phyloP scores from a whole-genome alignment of 2,888 invertebrate species.

The Rhopalosiphum nymphaeae region DNA sequence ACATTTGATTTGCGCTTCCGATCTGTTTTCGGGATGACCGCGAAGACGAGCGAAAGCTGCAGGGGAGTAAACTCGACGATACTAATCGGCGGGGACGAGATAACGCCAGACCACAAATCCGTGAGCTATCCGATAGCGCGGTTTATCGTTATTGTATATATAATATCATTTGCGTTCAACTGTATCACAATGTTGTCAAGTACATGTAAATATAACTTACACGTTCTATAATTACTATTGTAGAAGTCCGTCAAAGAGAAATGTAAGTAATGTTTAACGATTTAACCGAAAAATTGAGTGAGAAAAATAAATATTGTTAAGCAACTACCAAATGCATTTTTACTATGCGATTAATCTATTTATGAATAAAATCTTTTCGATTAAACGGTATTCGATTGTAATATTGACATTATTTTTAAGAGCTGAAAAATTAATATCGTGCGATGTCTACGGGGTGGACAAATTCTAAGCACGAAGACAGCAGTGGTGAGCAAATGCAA shows the following conservation, averaged over 20 bases:
- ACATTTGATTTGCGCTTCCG: conserved; percentile 1
- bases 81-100: not conserved
- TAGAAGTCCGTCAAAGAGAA: not conserved
- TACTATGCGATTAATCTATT: no score
- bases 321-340: not conserved
- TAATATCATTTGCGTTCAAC: no score
- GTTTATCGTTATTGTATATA: no score
- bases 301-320: not conserved
- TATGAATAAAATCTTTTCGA: not conserved
- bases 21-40: not conserved
- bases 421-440: not conserved
- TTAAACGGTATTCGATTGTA: not conserved
- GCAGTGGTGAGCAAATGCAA: not conserved
- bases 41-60: not conserved
- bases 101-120: not conserved
- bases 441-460: not conserved
- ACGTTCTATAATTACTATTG: no score
- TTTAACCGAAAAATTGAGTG: not conserved
- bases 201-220: not conserved
- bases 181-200: not conserved
- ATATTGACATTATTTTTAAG: not conserved
- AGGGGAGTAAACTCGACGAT: not conserved
- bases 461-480: not conserved
- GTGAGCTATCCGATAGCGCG: not conserved
- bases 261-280: not conserved